Conservation (phyloP, 1,140 invertebrate species). For the Magallana ariakensis region DNA sequence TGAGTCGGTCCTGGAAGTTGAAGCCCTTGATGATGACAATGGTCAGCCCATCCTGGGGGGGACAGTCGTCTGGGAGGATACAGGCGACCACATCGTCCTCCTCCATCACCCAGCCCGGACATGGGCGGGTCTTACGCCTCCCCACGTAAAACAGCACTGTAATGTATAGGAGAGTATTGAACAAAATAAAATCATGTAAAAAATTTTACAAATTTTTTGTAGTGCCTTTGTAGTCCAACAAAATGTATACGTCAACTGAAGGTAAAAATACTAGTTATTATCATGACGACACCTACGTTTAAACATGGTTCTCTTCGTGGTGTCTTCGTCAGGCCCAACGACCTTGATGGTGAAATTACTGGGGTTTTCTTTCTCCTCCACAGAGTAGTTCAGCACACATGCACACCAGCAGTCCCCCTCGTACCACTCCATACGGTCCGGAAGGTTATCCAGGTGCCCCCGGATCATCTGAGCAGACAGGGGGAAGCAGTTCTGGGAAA, state of each 20-base stretch:
- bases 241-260: no score
- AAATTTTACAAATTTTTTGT: no score
- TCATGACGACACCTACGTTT: conserved; percentile 54
- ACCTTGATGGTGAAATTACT: conserved; percentile 65
- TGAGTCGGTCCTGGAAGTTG: conserved; percentile 62
- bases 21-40: conserved; percentile 60
- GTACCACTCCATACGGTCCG: conserved; percentile 60
- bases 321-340: conserved; percentile 49
- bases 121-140: conserved; percentile 61
- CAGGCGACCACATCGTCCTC: conserved; percentile 67
- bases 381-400: conserved; percentile 60
- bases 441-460: conserved; percentile 55
- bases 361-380: conserved; percentile 56
- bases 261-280: no score
- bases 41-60: conserved; percentile 53
- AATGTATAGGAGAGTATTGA: not conserved
- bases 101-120: conserved; percentile 65
- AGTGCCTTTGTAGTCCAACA: no score
- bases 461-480: conserved; percentile 47
- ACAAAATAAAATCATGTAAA: not conserved
- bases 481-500: conserved; percentile 7
- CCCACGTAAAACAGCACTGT: conserved; percentile 66
- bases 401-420: conserved; percentile 63
- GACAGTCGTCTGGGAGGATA: conserved; percentile 62
- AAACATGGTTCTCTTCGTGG: conserved; percentile 60